Base-by-base conservation (phyloP, 92 coral and sea anemone genomes). In the Plumapathes pennacea region DNA sequence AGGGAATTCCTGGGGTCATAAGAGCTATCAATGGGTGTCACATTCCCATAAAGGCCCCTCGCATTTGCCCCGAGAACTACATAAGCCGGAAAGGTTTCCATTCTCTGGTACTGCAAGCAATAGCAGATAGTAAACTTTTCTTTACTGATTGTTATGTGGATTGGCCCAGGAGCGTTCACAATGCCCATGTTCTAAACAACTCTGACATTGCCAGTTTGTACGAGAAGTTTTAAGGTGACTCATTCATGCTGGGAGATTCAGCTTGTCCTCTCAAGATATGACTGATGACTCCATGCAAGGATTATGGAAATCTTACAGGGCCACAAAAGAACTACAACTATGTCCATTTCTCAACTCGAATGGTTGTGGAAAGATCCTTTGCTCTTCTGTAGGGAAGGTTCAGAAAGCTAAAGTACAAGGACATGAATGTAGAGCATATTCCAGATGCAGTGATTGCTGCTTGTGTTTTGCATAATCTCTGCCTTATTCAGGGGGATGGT, bases 101-200 rank as follows among this genome's bases (percentile, higher is more conserved):
- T 46, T 67, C 74, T 19, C 42, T 67, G 40, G 30, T 53, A 15
- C 67, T 67, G 51, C 74, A 67, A 54, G 74, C 74, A 53, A 52
- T 54, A 52, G 74, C 54, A 42, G 54, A 52, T 38, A 54, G 38
- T 23, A 54, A 67, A 46, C 46, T 67, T 63, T 30, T 67, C 53
- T 67, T 67, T 56, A 67, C 75, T 39, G 75, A 67, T 56, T 52
- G 54, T 37, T 55, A 55, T 67, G 45, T 55, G 30, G 75, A 65
- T 27, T 47, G 69, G 77, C 77, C 77, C n/a, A 69, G 60, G 21
- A 71, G 78, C 46, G 74, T 62, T 13, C 80, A 72, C 55, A 66
- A 71, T 27, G 45, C 70, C 2, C 10, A 53, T 21, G 78, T 60
- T 29, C 60, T 71, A 8, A 32, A 38, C 31, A 71, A 71, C 42